Conservation (phyloP, 2,797 vertebrate genomes). For the Semaprochilodus insignis region DNA sequence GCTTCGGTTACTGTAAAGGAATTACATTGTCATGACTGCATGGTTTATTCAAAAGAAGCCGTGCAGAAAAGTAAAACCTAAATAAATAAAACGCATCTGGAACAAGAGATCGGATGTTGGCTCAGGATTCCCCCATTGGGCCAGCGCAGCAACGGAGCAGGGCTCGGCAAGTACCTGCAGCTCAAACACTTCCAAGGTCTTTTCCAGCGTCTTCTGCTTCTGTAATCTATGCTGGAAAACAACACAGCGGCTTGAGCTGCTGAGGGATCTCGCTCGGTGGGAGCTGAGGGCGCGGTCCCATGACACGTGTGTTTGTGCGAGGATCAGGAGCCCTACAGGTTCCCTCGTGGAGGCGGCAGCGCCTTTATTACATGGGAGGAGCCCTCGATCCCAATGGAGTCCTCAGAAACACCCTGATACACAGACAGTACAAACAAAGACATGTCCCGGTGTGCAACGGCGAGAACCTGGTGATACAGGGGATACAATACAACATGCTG, state of each 20-base stretch:
- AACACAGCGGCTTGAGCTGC: not conserved
- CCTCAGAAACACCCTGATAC: conserved; percentile 21
- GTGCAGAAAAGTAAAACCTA: not conserved
- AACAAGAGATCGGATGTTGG: not conserved
- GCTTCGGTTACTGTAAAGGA: not conserved
- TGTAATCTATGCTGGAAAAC: not conserved
- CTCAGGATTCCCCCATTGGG: not conserved
- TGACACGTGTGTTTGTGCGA: conserved; percentile 28
- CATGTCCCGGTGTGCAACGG: too few relatives aligned
- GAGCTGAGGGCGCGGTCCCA: conserved; percentile 11
- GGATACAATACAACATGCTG: too few relatives aligned
- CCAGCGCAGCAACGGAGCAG: not conserved
- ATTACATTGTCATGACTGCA: not conserved
- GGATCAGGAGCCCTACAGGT: not conserved
- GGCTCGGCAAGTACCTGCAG: not conserved
- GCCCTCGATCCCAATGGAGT: not conserved
- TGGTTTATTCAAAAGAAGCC: not conserved
- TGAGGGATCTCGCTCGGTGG: not conserved
- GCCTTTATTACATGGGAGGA: conserved; percentile 13
- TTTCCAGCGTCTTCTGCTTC: not conserved
- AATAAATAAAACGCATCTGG: not conserved
- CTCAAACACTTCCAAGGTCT: not conserved
- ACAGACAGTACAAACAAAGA: not conserved
- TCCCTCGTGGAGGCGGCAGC: conserved; percentile 16
- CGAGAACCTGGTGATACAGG: too few relatives aligned